Evolutionary conservation across 2,888 invertebrate species (phyloP).

Genomic region (Drosophila neonasuta): DNA sequence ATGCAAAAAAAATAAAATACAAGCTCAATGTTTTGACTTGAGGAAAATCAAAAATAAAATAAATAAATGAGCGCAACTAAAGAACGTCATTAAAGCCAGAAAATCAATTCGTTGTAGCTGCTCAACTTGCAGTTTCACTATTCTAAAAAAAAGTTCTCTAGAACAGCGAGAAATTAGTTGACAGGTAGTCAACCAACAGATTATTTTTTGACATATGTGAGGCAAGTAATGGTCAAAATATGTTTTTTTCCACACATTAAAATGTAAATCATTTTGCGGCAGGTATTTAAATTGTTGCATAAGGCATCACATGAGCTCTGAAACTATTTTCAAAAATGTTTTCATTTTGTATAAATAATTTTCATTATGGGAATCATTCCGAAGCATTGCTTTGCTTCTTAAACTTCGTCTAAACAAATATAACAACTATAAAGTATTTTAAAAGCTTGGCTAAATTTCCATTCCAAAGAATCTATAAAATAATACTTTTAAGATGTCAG

Average conservation of each 20-base stretch:
- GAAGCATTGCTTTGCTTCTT: slow-evolving; percentile 1
- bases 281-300: neutral
- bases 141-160: slow-evolving; percentile 25
- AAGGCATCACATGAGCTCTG: neutral
- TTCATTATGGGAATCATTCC: neutral
- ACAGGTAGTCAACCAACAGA: slow-evolving; percentile 31
- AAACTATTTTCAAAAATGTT: neutral
- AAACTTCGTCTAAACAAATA: neutral
- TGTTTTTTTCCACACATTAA: neutral
- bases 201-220: slow-evolving; percentile 36
- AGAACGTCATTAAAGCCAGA: slow-evolving; percentile 50
- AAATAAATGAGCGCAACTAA: slow-evolving; percentile 24
- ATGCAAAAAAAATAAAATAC: slow-evolving; percentile 37
- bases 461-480: neutral
- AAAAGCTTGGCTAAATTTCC: slow-evolving; percentile 4
- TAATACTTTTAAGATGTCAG: neutral
- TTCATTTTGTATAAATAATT: neutral
- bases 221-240: slow-evolving; percentile 31
- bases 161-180: slow-evolving; percentile 26
- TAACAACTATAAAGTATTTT: neutral
- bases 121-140: slow-evolving; percentile 32
- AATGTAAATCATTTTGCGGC: neutral
- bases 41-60: neutral
- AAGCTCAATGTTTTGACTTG: slow-evolving; percentile 41
- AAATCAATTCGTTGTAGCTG: slow-evolving; percentile 55